These are phyloP conservation scores for Chaetura pelagica DNA, from an alignment of 2,113 vertebrate genomes.

Conservation along the genomic window DNA sequence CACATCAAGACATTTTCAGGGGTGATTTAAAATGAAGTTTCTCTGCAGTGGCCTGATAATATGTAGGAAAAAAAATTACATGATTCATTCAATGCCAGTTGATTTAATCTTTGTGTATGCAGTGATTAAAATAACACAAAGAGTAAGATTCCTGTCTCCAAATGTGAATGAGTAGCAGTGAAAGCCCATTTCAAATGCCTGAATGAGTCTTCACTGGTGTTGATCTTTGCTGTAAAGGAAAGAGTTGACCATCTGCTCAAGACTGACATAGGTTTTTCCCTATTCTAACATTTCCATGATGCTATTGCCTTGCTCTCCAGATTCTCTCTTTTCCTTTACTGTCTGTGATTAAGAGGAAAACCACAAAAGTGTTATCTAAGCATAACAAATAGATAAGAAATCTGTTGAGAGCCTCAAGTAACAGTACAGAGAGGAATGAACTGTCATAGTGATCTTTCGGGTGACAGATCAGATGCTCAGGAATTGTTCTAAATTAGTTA, in stretches of 20 bases:
- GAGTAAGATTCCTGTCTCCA: neutral
- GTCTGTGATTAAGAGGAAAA: neutral
- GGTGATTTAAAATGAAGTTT: neutral
- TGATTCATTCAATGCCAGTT: neutral
- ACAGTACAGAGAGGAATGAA: neutral
- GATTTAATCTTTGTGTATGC: neutral
- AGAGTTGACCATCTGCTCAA: neutral
- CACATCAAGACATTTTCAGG: neutral
- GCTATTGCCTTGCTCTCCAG: neutral
- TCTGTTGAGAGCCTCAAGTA: neutral
- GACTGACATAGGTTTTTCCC: neutral
- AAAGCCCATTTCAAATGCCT: neutral
- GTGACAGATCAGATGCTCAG: neutral
- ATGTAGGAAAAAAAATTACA: neutral
- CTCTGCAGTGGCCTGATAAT: neutral
- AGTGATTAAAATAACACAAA: neutral
- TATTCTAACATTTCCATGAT: neutral
- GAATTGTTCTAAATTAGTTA: neutral
- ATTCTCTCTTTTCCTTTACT: neutral
- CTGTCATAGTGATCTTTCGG: neutral
- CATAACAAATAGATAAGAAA: neutral
- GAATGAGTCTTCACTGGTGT: neutral
- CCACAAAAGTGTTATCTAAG: neutral
- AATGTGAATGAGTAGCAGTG: neutral
- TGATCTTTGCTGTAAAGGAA: neutral